A percentile compares a stretch with the other conserved stretches of the same genome.
Evolutionary conservation across 2,888 invertebrate genomes (phyloP).

Genomic region (Craniophora ligustri): DNA sequence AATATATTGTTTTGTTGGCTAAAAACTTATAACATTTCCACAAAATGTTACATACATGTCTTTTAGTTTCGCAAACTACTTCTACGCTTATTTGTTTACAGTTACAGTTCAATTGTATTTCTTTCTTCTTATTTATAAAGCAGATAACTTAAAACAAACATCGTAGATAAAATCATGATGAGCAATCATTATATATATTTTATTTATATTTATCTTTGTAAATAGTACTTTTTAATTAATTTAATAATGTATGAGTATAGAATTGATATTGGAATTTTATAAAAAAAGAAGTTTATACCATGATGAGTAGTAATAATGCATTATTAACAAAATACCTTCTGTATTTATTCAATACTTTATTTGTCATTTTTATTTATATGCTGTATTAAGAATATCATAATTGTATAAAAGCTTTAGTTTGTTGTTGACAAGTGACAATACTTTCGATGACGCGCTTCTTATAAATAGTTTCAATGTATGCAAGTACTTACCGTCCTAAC

Average conservation of each 20-base stretch:
- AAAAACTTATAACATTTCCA: slow-evolving; percentile 54
- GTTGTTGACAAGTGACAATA: neutral
- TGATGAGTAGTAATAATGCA: too few relatives aligned
- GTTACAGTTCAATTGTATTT: slow-evolving; percentile 12
- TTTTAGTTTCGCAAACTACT: slow-evolving; percentile 45
- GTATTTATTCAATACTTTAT: too few relatives aligned
- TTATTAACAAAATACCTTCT: too few relatives aligned
- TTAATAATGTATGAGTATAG: too few relatives aligned
- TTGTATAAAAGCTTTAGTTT: neutral
- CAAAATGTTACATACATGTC: slow-evolving; percentile 54
- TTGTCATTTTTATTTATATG: too few relatives aligned
- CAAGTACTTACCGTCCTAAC: slow-evolving; percentile 12
- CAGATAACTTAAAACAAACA: neutral
- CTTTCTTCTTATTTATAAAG: neutral
- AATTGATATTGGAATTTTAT: too few relatives aligned
- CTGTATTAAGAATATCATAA: neutral
- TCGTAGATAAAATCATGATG: too few relatives aligned
- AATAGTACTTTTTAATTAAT: too few relatives aligned
- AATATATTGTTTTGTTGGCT: slow-evolving; percentile 56
- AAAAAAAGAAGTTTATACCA: too few relatives aligned
- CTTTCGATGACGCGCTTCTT: neutral
- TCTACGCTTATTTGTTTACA: slow-evolving; percentile 36
- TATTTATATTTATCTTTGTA: too few relatives aligned
- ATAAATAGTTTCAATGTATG: slow-evolving; percentile 3
- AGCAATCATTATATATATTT: too few relatives aligned